Evolutionary conservation across 2,888 invertebrate genomes (phyloP).

Genomic region (Drosophila imparisetae): DNA sequence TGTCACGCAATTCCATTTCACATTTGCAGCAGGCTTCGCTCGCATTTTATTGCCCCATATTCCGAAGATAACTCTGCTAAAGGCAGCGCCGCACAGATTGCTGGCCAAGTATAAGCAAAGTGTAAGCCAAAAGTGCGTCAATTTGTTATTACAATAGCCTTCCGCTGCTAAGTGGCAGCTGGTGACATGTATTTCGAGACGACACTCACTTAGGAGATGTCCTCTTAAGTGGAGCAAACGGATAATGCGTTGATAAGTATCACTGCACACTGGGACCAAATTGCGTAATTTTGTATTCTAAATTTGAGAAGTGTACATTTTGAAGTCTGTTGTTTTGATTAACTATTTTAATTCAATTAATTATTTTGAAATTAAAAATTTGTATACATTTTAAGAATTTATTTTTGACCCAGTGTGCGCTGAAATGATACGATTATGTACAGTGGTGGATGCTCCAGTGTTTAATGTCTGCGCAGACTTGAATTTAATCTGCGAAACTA

Average conservation of each 20-base stretch:
- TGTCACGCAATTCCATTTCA: conserved; percentile 49
- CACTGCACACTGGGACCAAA: background rate
- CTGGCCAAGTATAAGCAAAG: background rate
- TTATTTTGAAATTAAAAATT: background rate
- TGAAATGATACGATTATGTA: background rate
- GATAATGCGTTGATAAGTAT: background rate
- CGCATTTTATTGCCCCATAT: conserved; percentile 18
- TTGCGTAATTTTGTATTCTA: background rate
- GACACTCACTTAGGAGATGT: background rate
- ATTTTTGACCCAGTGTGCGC: background rate
- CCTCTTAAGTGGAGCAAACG: background rate
- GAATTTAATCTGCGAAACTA: background rate
- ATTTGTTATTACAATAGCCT: conserved; percentile 20
- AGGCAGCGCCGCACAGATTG: conserved; percentile 6
- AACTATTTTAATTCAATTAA: background rate
- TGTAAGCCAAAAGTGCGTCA: conserved; percentile 18
- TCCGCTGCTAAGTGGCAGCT: background rate
- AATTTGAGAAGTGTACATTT: background rate
- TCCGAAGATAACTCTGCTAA: background rate
- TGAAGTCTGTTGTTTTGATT: background rate
- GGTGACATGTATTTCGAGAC: conserved; percentile 3
- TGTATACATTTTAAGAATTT: background rate
- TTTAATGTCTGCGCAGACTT: background rate
- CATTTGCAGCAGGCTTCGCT: conserved; percentile 37
- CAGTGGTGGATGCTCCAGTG: background rate